These are phyloP conservation scores for Propithecus perrieri DNA, from an alignment of 2,797 vertebrate genomes.

Conservation along the genomic window DNA sequence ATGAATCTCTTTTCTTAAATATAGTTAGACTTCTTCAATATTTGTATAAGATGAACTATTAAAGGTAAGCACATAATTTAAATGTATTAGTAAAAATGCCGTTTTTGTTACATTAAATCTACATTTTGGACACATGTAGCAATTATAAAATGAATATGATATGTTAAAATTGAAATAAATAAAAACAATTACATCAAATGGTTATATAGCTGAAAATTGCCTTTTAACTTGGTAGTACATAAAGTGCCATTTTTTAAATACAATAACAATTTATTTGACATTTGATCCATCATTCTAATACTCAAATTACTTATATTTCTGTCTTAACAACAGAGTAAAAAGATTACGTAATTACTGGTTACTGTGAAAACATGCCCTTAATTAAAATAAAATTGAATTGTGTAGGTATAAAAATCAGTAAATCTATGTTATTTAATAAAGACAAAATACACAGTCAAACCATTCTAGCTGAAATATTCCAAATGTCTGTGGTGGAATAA, in stretches of 20 bases:
- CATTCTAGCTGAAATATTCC: background rate
- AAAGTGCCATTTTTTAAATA: background rate
- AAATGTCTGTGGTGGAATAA: background rate
- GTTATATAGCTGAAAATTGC: conserved; percentile 41
- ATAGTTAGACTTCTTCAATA: conserved; percentile 62
- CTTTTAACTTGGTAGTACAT: conserved; percentile 25
- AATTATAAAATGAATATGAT: conserved; percentile 76
- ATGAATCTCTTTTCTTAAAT: conserved; percentile 30
- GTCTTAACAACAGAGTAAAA: background rate
- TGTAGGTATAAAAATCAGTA: background rate
- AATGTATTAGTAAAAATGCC: conserved; percentile 60
- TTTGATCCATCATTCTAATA: background rate
- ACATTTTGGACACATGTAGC: conserved; percentile 58
- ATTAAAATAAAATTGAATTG: background rate
- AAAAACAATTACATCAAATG: conserved; percentile 69
- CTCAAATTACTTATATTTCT: background rate
- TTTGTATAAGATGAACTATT: conserved; percentile 50
- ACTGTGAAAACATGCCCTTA: background rate
- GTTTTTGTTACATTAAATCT: conserved; percentile 72
- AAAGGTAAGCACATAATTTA: conserved; percentile 71
- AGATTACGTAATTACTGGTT: background rate
- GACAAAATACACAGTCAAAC: background rate
- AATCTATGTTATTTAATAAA: background rate
- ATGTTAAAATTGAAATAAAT: conserved; percentile 65
- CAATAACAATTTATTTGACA: background rate